A percentile compares a stretch with the other conserved stretches of the same genome.
phyloP scores from a whole-genome alignment of 2,888 invertebrate species.

The Creontiades dilutus region DNA sequence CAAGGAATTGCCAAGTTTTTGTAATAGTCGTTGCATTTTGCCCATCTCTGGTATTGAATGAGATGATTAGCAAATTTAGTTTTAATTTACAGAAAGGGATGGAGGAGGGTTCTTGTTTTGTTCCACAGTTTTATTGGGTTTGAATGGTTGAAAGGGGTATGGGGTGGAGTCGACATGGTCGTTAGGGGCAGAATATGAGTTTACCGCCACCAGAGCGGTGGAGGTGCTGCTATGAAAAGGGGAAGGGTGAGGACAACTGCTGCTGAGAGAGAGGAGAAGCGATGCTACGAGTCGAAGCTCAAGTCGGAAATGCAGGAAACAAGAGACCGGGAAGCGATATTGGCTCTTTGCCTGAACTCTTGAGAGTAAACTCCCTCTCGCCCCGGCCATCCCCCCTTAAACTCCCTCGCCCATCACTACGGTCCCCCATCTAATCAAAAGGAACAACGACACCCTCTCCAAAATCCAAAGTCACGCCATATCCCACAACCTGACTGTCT shows the following conservation, averaged over 20 bases:
- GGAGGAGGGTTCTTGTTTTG: too few species aligned
- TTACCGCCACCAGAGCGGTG: not conserved
- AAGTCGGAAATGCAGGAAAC: not conserved
- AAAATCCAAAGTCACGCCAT: not conserved
- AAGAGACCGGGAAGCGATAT: conserved; percentile 12
- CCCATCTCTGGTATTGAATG: too few species aligned
- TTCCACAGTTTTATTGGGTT: too few species aligned
- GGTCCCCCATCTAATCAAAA: conserved; percentile 10
- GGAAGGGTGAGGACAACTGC: not conserved
- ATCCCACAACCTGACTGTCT: not conserved
- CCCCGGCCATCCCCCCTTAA: not conserved
- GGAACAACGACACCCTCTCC: not conserved
- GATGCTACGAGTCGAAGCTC: too few species aligned
- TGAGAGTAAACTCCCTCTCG: not conserved
- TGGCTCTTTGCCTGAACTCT: conserved; percentile 35
- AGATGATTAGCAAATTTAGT: too few species aligned
- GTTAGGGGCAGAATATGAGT: too few species aligned
- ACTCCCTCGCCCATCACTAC: too few species aligned
- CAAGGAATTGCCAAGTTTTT: too few species aligned
- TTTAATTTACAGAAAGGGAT: too few species aligned
- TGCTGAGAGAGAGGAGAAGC: not conserved
- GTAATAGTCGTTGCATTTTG: too few species aligned
- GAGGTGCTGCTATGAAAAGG: not conserved
- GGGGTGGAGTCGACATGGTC: not conserved
- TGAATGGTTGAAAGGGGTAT: not conserved